Conservation (phyloP, 2,888 invertebrate genomes). For the Conomelus anceps region DNA sequence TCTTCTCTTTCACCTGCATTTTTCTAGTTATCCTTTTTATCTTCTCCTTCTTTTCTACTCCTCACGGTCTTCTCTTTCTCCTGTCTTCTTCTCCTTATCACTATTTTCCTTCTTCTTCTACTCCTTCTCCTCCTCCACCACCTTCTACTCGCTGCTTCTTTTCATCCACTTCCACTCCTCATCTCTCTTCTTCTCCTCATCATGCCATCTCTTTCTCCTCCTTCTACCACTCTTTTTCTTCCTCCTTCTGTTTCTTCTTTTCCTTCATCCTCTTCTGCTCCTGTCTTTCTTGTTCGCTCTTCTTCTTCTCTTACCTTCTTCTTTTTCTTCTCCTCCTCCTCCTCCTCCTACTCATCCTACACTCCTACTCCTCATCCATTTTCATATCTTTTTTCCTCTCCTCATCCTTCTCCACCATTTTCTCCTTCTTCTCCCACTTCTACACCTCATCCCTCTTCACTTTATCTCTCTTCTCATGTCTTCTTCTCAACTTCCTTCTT, state of each 20-base stretch:
- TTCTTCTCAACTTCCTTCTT: background rate
- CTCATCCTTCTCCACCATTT: background rate
- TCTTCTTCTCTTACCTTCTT: background rate
- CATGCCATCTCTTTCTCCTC: no score
- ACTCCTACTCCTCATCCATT: background rate
- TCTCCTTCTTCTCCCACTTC: background rate
- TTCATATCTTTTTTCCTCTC: background rate
- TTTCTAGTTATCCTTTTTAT: background rate
- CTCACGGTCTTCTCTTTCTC: no score
- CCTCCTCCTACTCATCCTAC: background rate
- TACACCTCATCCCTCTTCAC: background rate
- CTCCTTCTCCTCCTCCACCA: background rate
- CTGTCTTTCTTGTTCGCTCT: background rate
- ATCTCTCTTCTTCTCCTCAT: background rate
- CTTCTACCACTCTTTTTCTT: background rate
- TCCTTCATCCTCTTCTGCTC: background rate
- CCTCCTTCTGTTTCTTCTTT: background rate
- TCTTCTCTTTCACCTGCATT: no score
- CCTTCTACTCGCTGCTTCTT: no score
- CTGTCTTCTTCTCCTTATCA: background rate
- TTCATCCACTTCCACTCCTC: background rate
- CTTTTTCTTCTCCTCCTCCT: background rate
- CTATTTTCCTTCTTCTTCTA: background rate
- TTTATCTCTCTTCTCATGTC: background rate
- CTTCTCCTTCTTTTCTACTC: background rate